These are phyloP conservation scores for Camelus bactrianus DNA, from an alignment of 2,113 vertebrate genomes.

Conservation along the genomic window DNA sequence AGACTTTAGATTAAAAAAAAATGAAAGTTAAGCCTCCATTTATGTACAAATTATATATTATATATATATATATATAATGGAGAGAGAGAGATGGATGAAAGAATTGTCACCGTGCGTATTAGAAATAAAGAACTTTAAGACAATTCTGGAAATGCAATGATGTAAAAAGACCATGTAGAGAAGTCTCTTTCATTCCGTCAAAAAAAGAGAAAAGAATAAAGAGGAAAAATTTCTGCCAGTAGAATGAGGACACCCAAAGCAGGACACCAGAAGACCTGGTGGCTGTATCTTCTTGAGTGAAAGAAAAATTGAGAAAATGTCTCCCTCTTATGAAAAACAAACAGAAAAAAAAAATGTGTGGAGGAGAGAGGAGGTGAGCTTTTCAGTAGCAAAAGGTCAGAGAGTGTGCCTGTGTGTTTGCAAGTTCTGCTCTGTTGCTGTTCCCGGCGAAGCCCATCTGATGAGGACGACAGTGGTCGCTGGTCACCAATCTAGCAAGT, in stretches of 20 bases:
- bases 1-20: background rate
- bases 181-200: background rate
- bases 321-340: background rate
- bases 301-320: background rate
- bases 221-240: background rate
- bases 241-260: background rate
- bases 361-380: background rate
- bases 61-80: fast-evolving
- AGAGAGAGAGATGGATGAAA: background rate
- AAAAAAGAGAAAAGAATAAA: background rate
- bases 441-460: background rate
- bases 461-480: fast-evolving
- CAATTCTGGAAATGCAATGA: background rate
- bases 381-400: background rate
- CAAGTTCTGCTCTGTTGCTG: too few relatives aligned
- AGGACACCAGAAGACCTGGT: background rate
- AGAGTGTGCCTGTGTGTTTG: background rate
- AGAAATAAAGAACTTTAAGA: background rate
- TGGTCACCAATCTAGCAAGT: fast-evolving
- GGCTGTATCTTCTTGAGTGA: background rate
- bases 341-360: fast-evolving
- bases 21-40: background rate
- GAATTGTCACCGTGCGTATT: background rate
- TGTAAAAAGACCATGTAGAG: background rate
- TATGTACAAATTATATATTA: too few relatives aligned